Evolutionary conservation across 2,797 vertebrate species (phyloP).

Genomic region (Microctenopoma stevenorrisi): DNA sequence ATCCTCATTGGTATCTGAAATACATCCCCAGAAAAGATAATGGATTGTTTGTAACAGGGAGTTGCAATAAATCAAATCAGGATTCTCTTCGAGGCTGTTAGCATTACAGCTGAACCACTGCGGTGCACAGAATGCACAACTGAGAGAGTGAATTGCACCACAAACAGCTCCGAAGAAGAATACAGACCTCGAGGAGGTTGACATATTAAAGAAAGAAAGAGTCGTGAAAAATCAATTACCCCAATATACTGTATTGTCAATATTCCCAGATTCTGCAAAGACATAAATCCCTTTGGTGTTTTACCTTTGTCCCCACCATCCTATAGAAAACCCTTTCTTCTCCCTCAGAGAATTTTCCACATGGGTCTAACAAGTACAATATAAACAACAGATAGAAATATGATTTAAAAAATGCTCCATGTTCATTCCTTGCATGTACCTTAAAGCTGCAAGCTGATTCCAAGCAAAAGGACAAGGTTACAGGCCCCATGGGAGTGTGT

Average conservation of each 20-base stretch:
- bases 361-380: slow-evolving; percentile 31
- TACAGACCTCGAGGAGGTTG: slow-evolving; percentile 11
- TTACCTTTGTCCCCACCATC: slow-evolving; percentile 14
- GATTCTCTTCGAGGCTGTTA: slow-evolving; percentile 26
- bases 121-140: slow-evolving; percentile 38
- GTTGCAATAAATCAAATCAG: slow-evolving; percentile 32
- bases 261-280: slow-evolving; percentile 41
- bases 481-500: slow-evolving; percentile 50
- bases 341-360: slow-evolving; percentile 37
- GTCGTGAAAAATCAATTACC: slow-evolving; percentile 21
- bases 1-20: slow-evolving; percentile 34
- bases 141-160: slow-evolving; percentile 32
- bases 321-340: background rate
- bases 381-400: slow-evolving; percentile 52
- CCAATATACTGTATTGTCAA: slow-evolving; percentile 48
- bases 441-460: slow-evolving; percentile 60
- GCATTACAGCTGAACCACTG: slow-evolving; percentile 39
- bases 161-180: slow-evolving; percentile 12
- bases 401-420: slow-evolving; percentile 16
- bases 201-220: slow-evolving; percentile 6
- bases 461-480: slow-evolving; percentile 68
- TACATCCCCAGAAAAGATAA: slow-evolving; percentile 20
- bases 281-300: slow-evolving; percentile 30
- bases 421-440: slow-evolving; percentile 40
- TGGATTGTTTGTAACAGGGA: slow-evolving; percentile 35